These are phyloP conservation scores for Dryadula phaetusa DNA, from an alignment of 2,888 invertebrate genomes.

Conservation along the genomic window DNA sequence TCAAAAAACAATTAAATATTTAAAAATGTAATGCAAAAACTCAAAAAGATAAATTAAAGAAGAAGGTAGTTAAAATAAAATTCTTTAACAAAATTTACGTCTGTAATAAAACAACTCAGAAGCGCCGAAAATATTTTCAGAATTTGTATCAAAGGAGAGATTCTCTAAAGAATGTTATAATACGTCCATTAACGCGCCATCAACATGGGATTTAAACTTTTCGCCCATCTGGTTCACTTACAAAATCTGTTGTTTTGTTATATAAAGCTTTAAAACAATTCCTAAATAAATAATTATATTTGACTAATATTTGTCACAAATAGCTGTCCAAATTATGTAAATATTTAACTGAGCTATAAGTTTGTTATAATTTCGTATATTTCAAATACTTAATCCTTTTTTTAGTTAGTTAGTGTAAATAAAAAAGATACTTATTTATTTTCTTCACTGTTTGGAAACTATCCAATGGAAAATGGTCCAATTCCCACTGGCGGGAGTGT, in stretches of 20 bases:
- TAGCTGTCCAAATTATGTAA: not conserved
- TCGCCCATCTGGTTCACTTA: slow-evolving; percentile 28
- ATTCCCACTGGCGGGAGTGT: no score
- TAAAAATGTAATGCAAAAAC: not conserved
- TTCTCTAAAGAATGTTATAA: slow-evolving; percentile 44
- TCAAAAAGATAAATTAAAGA: slow-evolving; percentile 11
- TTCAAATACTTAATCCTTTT: no score
- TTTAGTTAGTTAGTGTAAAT: no score
- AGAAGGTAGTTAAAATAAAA: slow-evolving; percentile 26
- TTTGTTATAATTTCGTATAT: no score
- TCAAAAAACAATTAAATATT: not conserved
- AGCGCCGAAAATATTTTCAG: slow-evolving; percentile 35
- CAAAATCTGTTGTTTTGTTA: slow-evolving; percentile 25
- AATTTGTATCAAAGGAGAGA: slow-evolving; percentile 38
- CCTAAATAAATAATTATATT: not conserved
- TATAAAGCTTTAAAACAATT: slow-evolving; percentile 5
- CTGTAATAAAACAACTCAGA: slow-evolving; percentile 27
- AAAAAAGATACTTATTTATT: no score
- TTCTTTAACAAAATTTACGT: slow-evolving; percentile 26
- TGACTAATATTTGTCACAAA: not conserved
- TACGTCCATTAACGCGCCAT: slow-evolving; percentile 44
- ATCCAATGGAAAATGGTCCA: no score
- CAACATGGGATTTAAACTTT: slow-evolving; percentile 42
- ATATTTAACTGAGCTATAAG: no score
- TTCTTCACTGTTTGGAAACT: no score